Conservation (phyloP, 2,797 vertebrate genomes). For the Silurus aristotelis region DNA sequence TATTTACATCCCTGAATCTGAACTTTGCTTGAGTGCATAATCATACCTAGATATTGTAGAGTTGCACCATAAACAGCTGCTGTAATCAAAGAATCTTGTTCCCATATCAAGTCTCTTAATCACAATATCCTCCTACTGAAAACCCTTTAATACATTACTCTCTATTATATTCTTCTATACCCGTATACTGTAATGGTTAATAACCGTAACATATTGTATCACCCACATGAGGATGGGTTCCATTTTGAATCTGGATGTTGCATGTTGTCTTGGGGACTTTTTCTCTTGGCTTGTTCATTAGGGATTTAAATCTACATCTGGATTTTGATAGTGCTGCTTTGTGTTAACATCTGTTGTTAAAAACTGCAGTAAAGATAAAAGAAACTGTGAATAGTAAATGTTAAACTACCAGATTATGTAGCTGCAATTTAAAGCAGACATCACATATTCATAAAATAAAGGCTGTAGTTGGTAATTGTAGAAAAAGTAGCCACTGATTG, state of each 20-base stretch:
- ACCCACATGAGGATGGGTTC: not conserved
- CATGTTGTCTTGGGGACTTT: not conserved
- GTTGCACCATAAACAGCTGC: not conserved
- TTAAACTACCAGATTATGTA: not conserved
- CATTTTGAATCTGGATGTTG: not conserved
- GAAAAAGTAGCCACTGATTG: conserved; percentile 35
- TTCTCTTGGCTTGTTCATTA: not conserved
- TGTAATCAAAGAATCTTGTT: not conserved
- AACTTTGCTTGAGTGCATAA: not conserved
- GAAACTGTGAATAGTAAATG: not conserved
- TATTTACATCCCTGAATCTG: not conserved
- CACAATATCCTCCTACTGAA: not conserved
- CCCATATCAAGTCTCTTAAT: not conserved
- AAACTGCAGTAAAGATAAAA: not conserved
- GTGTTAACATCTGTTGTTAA: not conserved
- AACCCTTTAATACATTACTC: not conserved
- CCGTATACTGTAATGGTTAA: not conserved
- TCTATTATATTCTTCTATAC: not conserved
- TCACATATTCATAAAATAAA: conserved; percentile 6
- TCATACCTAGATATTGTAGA: not conserved
- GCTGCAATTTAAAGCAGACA: not conserved
- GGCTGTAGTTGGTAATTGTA: not conserved
- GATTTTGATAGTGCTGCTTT: not conserved
- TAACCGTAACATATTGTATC: not conserved
- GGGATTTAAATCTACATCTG: not conserved